Evolutionary conservation across 2,113 vertebrate species (phyloP), one percentile per base, ranked within the genome.

Genomic region (Mohoua ochrocephala): DNA sequence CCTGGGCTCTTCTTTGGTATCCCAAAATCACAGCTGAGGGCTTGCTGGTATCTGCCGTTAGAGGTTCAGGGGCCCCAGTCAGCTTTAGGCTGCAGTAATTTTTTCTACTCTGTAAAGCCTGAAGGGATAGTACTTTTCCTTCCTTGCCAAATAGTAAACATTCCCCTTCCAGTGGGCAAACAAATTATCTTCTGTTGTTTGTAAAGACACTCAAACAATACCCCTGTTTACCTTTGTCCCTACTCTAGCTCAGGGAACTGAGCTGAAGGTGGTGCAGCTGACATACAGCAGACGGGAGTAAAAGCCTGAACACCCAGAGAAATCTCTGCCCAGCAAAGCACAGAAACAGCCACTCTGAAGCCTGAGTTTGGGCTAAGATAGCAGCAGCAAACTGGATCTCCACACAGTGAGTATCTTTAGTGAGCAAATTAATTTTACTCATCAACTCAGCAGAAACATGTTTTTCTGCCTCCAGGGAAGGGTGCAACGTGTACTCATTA

Each of bases 391-490:
- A 88, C 70, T 13, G 23, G 18, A 64, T 86, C 84, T 84, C 54
- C 39, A 54, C 50, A 63, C 82, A 83, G 8, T 16, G 81, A 69
- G 16, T 19, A 64, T 33, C 70, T 89, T 85, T 1, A 8, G 39
- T 19, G 31, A 90, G 54, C 50, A 83, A 56, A 52, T 90, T 65
- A 57, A 50, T 79, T 88, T 87, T 45, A 59, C 23, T 80, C 82
- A 67, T 69, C 90, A 50, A 9, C 71, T 82, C 68, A 47, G 78
- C 59, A 89, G 67, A 94, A 94, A 86, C 75, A 59, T 2, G n/a
- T 21, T 35, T 88, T 91, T 80, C 85, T 90, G 87, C 83, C 87
- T 77, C 71, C 47, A 59, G 91, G 95, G 93, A 65, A 78, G 65
- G 84, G 78, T 67, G 75, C 68, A 80, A 31, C 15, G 0, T 54